Percentiles rank a stretch among this genome's conserved stretches.
Evolutionary conservation across 2,113 vertebrate genomes (phyloP).

Genomic region (Larimichthys polyactis): DNA sequence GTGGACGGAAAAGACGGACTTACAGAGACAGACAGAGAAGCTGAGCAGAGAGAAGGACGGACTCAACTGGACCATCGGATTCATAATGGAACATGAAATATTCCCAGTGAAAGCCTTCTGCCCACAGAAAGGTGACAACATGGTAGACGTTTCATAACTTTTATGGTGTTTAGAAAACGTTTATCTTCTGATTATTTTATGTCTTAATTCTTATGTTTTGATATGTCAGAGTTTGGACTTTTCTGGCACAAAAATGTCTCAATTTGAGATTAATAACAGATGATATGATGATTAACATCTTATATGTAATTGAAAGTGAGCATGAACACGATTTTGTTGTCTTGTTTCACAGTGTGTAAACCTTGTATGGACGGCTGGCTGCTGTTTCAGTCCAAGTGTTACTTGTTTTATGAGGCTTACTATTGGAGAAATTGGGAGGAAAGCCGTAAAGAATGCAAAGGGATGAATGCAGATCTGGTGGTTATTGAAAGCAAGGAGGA

Average conservation of each 20-base stretch:
- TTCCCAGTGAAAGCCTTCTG: conserved; percentile 50
- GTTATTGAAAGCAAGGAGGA: conserved; percentile 59
- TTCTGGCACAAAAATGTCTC: too few species aligned
- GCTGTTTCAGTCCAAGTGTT: conserved; percentile 62
- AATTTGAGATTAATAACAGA: neutral
- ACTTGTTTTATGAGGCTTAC: rapidly evolving
- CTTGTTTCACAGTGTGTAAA: conserved; percentile 50
- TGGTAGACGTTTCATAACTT: neutral
- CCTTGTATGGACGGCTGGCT: conserved; percentile 58
- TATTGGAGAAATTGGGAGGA: rapidly evolving
- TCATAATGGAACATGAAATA: conserved; percentile 13
- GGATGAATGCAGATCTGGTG: conserved; percentile 15
- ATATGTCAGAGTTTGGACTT: too few species aligned
- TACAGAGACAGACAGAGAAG: neutral
- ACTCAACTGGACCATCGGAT: conserved; percentile 63
- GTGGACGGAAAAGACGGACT: neutral
- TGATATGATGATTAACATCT: neutral
- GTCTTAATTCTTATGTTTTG: neutral
- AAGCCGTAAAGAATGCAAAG: neutral
- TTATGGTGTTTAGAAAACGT: neutral
- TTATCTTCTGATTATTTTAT: neutral
- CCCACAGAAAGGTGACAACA: conserved; percentile 49
- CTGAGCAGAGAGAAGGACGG: conserved; percentile 43
- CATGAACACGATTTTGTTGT: neutral
- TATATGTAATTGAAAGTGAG: neutral